Base-by-base conservation (phyloP, 2,113 vertebrate genomes). In the Melanerpes aurifrons region DNA sequence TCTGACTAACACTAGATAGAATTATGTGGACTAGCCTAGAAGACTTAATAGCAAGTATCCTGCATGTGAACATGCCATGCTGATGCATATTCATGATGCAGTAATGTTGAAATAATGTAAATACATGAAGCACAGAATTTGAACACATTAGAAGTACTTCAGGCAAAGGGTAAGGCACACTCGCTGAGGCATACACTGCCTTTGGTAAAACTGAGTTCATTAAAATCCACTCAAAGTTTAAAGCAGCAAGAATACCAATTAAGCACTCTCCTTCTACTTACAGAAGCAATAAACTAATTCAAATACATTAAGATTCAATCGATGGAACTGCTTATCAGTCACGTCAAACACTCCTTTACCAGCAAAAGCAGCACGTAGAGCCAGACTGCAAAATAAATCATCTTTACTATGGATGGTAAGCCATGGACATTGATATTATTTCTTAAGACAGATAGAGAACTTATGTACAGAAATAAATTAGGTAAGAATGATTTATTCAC, bases 1-100 rank as follows among this genome's bases (percentile, higher is more conserved):
- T 73, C 47, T 74, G 20, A 68, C 6, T 66, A 29, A 45, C 35
- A 64, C 25, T 40, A 24, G 7, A 29, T 5, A 78, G n/a, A 64
- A 40, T 58, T 18, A 89, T n/a, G 69, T 10, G 43, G 48, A 89
- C 35, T 10, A 92, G 40, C 28, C 66, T 2, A 78, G 62, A 64
- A 43, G 37, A 64, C n/a, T 29, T 54, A 78, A 78, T 10, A 88
- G 48, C 15, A 68, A 93, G 43, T 29, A 76, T 19, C 81, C 31
- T 22, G 62, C 53, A 45, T 45, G 14, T 45, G n/a, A 86, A 86
- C 86, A 68, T 22, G 64, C 20, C 57, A n/a, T 18, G 19, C 11
- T 68, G 73, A 81, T 93, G 67, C 66, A 93, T 87, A 82, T 93
- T 88, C 83, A 81, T 68, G 57, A 86, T 53, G 54, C 35, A 70